Evolutionary conservation across 2,888 invertebrate species (phyloP).

Genomic region (Campoplex nolae): DNA sequence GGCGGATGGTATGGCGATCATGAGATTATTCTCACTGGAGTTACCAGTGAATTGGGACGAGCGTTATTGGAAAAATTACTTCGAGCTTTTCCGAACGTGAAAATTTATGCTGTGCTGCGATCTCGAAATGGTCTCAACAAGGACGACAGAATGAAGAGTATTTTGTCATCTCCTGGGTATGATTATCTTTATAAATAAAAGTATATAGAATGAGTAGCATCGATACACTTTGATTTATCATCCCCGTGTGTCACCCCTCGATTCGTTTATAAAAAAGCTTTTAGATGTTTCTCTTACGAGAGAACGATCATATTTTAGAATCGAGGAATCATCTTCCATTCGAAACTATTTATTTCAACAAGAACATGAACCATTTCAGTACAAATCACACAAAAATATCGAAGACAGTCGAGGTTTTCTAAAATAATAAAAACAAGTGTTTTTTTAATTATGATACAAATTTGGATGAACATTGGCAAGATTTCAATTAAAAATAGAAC

Average conservation of each 20-base stretch:
- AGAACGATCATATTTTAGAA: too few species aligned
- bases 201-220: too few species aligned
- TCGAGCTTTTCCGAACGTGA: constrained; percentile 73
- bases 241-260: too few species aligned
- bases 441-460: too few species aligned
- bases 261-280: too few species aligned
- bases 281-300: too few species aligned
- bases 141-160: constrained; percentile 76
- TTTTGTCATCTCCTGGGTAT: constrained; percentile 78
- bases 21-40: constrained; percentile 79
- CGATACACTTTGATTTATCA: background rate
- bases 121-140: constrained; percentile 69
- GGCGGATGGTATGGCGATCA: constrained; percentile 79
- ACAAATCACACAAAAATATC: background rate
- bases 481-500: too few species aligned
- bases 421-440: too few species aligned
- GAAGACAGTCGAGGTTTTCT: too few species aligned
- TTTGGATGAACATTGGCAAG: too few species aligned
- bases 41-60: constrained; percentile 79
- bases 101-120: constrained; percentile 75
- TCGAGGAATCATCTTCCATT: background rate
- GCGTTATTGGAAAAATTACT: constrained; percentile 79
- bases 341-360: background rate
- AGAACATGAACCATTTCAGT: background rate
- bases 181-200: constrained; percentile 17